These are phyloP conservation scores for Cydia splendana DNA, from an alignment of 1,140 invertebrate species.

Conservation along the genomic window DNA sequence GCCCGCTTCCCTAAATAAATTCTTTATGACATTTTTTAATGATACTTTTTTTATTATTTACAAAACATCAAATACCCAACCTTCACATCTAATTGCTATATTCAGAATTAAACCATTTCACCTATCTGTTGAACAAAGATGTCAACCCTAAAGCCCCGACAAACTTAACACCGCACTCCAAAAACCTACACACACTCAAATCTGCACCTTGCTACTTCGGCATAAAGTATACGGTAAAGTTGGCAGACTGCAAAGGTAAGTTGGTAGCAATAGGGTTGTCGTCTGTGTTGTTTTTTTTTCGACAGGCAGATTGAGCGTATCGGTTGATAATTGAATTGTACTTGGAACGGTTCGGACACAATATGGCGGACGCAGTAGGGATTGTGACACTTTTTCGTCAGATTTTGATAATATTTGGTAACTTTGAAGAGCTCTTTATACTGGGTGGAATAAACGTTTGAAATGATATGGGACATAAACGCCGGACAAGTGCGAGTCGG, in stretches of 20 bases:
- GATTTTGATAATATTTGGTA: too few species aligned
- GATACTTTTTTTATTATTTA: too few species aligned
- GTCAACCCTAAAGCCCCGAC: background rate
- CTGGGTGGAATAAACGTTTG: background rate
- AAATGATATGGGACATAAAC: background rate
- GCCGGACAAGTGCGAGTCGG: too few species aligned
- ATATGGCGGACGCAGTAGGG: background rate
- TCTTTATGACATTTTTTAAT: too few species aligned
- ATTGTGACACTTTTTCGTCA: background rate
- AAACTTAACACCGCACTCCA: background rate
- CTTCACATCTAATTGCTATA: background rate
- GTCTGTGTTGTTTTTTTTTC: background rate
- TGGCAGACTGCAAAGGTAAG: background rate
- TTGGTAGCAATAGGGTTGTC: conserved; percentile 1
- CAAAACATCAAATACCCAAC: too few species aligned
- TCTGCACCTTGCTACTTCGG: background rate
- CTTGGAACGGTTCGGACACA: background rate
- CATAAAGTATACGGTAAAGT: background rate
- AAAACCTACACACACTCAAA: background rate
- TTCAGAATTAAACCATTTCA: background rate
- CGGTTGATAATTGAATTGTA: conserved; percentile 11
- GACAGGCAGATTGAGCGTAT: conserved; percentile 10
- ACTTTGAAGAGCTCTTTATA: too few species aligned
- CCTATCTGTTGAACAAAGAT: background rate
- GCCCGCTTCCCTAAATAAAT: too few species aligned